These are phyloP conservation scores for Acanthurus leucopareius DNA, from an alignment of 2,797 vertebrate genomes.

Conservation along the genomic window DNA sequence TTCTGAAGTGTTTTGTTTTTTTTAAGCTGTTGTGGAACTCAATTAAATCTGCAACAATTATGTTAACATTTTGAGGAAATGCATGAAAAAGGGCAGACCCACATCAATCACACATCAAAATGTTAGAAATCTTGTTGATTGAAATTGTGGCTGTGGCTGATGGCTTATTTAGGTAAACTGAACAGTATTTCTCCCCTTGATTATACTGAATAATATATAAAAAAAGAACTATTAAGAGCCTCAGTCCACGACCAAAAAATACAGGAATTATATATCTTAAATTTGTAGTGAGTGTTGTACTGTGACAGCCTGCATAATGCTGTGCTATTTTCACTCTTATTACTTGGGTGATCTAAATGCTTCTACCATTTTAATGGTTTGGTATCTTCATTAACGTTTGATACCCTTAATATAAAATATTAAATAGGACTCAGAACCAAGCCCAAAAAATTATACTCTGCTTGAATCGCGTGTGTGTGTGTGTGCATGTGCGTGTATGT, in stretches of 20 bases:
- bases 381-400: constrained; percentile 39
- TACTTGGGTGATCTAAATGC: constrained; percentile 28
- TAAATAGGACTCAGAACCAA: constrained; percentile 27
- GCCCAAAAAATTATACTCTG: constrained; percentile 12
- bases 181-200: neutral
- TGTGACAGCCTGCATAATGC: neutral
- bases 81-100: neutral
- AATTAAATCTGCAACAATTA: neutral
- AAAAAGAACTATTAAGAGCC: neutral
- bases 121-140: neutral
- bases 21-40: too few species aligned
- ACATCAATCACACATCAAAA: neutral
- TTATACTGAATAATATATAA: constrained; percentile 23
- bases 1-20: neutral
- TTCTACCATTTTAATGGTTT: constrained; percentile 19
- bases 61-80: neutral
- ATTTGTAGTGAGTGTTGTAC: neutral
- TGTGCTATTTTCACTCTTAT: constrained; percentile 12
- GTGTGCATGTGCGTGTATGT: constrained; percentile 33
- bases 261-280: neutral
- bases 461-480: neutral
- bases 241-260: constrained; percentile 9
- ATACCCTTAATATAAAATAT: constrained; percentile 47
- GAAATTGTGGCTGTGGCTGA: neutral
- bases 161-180: neutral